phyloP scores from a whole-genome alignment of 2,888 invertebrate genomes.

The Prenolepis imparis region DNA sequence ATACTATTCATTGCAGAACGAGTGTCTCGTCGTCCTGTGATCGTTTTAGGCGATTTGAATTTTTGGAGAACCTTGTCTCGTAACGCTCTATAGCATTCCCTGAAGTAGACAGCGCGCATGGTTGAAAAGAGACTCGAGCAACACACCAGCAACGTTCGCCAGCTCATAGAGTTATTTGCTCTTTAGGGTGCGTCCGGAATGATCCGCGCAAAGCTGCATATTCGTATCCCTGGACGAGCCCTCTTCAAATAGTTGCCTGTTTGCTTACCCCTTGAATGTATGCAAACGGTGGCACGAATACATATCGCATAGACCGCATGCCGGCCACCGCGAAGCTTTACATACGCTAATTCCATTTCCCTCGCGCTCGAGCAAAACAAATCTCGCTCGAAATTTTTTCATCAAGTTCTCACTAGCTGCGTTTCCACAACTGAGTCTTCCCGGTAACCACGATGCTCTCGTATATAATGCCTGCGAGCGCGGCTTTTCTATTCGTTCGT shows the following conservation, averaged over 20 bases:
- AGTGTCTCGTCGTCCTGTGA: background rate
- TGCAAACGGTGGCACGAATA: constrained; percentile 73
- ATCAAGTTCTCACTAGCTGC: background rate
- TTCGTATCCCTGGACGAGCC: constrained; percentile 73
- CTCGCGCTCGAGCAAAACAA: constrained; percentile 1
- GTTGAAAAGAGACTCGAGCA: constrained; percentile 55
- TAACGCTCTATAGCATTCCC: constrained; percentile 41
- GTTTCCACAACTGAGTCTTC: background rate
- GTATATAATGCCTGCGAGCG: background rate
- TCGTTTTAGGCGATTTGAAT: constrained; percentile 60
- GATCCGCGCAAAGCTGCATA: constrained; percentile 74
- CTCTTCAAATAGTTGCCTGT: constrained; percentile 77
- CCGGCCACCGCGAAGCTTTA: constrained; percentile 3
- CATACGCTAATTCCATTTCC: constrained; percentile 63
- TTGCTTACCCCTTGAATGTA: constrained; percentile 74
- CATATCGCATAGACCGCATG: constrained; percentile 65
- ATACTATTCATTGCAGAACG: constrained; percentile 16
- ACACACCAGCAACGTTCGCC: constrained; percentile 67
- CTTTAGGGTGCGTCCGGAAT: constrained; percentile 59
- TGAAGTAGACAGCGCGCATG: constrained; percentile 37
- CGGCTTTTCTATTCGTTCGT: background rate
- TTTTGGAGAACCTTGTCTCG: constrained; percentile 40
- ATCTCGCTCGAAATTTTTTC: constrained; percentile 21
- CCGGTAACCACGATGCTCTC: background rate
- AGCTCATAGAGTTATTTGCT: constrained; percentile 72